phyloP scores from a whole-genome alignment of 2,797 vertebrate species.

The Enoplosus armatus region DNA sequence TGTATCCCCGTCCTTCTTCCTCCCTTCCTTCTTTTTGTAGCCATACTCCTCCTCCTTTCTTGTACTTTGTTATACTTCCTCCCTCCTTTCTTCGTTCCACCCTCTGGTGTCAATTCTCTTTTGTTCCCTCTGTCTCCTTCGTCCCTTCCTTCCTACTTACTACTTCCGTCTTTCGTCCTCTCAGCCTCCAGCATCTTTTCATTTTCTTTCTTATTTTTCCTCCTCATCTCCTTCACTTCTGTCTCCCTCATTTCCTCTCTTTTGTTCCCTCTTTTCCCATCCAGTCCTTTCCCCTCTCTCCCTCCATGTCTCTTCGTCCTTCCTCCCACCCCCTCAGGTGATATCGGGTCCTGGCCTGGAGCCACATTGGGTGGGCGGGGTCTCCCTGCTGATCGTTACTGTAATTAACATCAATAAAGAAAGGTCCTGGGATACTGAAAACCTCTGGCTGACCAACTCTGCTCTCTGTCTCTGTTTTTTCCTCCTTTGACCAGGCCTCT shows the following conservation, averaged over 20 bases:
- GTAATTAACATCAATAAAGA: slow-evolving; percentile 76
- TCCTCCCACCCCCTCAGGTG: slow-evolving; percentile 48
- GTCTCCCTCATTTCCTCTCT: background rate
- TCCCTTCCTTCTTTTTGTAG: background rate
- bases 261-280: background rate
- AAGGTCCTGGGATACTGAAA: slow-evolving; percentile 65
- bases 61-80: background rate
- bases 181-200: background rate
- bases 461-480: slow-evolving; percentile 18
- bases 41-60: too few relatives aligned
- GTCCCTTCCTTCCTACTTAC: background rate
- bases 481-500: slow-evolving; percentile 29
- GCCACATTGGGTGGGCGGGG: slow-evolving; percentile 39
- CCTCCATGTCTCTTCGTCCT: slow-evolving; percentile 28
- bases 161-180: background rate
- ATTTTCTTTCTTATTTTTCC: background rate
- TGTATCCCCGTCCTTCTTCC: slow-evolving; percentile 10
- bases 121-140: background rate
- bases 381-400: slow-evolving; percentile 71
- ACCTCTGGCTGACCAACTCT: slow-evolving; percentile 50
- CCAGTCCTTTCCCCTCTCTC: background rate
- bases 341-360: slow-evolving; percentile 50
- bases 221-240: background rate
- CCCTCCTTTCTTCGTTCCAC: background rate
- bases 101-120: background rate